Evolutionary conservation across 30 jellyfish, hydroid and myxozoan genomes (phyloP).

Genomic region (Catostylus mosaicus): DNA sequence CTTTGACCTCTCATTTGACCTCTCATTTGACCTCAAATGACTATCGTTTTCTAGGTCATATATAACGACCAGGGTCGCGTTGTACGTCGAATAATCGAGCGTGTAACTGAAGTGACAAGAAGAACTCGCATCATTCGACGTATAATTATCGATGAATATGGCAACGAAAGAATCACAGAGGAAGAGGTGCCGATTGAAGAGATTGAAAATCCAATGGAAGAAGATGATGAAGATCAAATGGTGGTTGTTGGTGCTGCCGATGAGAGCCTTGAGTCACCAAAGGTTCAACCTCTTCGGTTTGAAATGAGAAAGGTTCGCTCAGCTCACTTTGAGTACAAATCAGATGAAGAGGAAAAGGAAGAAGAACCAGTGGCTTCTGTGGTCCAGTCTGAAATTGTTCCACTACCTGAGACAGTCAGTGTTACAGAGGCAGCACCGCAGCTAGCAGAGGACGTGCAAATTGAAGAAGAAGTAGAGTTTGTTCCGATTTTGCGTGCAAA

Average conservation of each 20-base stretch:
- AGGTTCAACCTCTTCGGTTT: conserved; percentile 18
- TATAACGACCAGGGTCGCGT: conserved; percentile 81
- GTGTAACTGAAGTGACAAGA: conserved; percentile 78
- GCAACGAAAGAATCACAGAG: conserved; percentile 74
- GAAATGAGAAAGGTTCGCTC: conserved; percentile 27
- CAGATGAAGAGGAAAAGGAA: conserved; percentile 27
- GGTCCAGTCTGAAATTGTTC: not conserved
- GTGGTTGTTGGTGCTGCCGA: conserved; percentile 53
- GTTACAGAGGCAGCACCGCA: not conserved
- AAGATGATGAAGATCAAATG: conserved; percentile 62
- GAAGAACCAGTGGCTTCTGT: not conserved
- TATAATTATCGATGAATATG: conserved; percentile 79
- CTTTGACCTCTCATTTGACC: too few species aligned
- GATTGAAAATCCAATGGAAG: conserved; percentile 53
- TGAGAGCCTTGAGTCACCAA: conserved; percentile 44
- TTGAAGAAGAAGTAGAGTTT: conserved; percentile 11
- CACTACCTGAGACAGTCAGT: not conserved
- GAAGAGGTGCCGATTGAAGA: conserved; percentile 87
- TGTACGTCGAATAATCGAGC: conserved; percentile 73
- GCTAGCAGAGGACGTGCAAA: not conserved
- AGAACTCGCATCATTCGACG: conserved; percentile 75
- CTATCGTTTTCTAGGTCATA: conserved; percentile 34
- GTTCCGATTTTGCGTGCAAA: conserved; percentile 23
- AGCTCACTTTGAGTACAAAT: conserved; percentile 54
- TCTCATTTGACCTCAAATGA: too few species aligned